phyloP scores from a whole-genome alignment of 2,888 invertebrate species.

The Anthrax anthrax region DNA sequence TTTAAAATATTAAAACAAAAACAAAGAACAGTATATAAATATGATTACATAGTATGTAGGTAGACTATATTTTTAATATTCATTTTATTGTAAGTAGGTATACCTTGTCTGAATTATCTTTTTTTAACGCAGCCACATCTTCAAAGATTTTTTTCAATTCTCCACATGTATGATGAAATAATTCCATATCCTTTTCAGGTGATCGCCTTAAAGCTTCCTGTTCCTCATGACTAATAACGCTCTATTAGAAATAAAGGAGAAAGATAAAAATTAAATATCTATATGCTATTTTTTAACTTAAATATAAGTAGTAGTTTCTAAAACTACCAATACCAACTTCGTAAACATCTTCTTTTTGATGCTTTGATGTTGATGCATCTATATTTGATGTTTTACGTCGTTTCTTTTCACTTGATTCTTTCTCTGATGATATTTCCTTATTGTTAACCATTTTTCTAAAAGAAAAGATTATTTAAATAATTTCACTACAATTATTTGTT shows the following conservation, averaged over 20 bases:
- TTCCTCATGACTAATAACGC: conserved; percentile 10
- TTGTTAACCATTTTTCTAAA: background rate
- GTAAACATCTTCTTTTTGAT: conserved; percentile 10
- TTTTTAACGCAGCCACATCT: conserved; percentile 54
- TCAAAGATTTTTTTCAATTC: conserved; percentile 52
- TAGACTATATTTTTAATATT: too few relatives aligned
- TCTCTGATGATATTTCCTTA: background rate
- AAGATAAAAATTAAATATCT: too few relatives aligned
- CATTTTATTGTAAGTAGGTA: background rate
- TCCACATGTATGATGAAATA: conserved; percentile 36
- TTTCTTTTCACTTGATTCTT: conserved; percentile 6
- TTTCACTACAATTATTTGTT: too few relatives aligned
- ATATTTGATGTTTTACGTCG: conserved; percentile 7
- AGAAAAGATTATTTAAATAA: too few relatives aligned
- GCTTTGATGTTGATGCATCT: conserved; percentile 7
- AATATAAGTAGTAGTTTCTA: too few relatives aligned
- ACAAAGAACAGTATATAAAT: background rate
- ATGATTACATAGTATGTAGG: background rate
- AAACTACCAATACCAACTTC: conserved; percentile 3
- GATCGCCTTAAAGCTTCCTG: conserved; percentile 9
- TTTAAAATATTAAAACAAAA: background rate
- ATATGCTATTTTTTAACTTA: too few relatives aligned
- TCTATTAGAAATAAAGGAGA: too few relatives aligned
- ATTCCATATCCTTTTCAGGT: conserved; percentile 9
- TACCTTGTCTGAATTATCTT: conserved; percentile 37